Evolutionary conservation across 2,888 invertebrate species (phyloP).

Genomic region (Eupeodes luniger): DNA sequence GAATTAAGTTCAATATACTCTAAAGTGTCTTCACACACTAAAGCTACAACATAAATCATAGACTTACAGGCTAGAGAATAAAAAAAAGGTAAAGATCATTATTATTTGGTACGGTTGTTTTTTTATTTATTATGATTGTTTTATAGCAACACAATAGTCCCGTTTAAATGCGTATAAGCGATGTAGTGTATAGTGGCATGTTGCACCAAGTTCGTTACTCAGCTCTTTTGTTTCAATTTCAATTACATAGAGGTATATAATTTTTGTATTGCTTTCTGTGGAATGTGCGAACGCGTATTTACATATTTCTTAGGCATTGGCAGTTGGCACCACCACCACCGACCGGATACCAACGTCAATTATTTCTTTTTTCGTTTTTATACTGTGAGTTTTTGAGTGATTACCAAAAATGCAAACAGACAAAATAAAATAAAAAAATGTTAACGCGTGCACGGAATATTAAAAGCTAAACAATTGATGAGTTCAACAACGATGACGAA

Average conservation of each 20-base stretch:
- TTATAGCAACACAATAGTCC: conserved; percentile 34
- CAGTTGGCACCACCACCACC: too few species aligned
- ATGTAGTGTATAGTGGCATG: not conserved
- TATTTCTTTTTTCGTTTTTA: not conserved
- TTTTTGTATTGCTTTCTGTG: not conserved
- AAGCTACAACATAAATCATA: conserved; percentile 60
- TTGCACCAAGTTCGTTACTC: conserved; percentile 55
- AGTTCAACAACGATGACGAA: conserved; percentile 33
- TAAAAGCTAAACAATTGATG: conserved; percentile 17
- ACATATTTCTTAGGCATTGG: not conserved
- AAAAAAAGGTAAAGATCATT: conserved; percentile 29
- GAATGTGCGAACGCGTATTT: not conserved
- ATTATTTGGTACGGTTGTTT: conserved; percentile 38
- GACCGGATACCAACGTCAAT: conserved; percentile 62
- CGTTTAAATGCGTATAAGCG: conserved; percentile 15
- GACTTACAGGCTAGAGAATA: conserved; percentile 22
- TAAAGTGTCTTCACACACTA: conserved; percentile 37
- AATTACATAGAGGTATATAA: not conserved
- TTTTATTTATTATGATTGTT: not conserved
- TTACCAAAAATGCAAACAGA: conserved; percentile 64
- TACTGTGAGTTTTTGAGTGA: conserved; percentile 2
- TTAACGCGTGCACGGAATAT: conserved; percentile 54
- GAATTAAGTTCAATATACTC: conserved; percentile 73
- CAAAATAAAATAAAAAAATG: conserved; percentile 35
- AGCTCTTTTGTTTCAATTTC: conserved; percentile 60